These are phyloP conservation scores for Saiga tatarica DNA, from an alignment of 2,113 vertebrate genomes.

Conservation along the genomic window DNA sequence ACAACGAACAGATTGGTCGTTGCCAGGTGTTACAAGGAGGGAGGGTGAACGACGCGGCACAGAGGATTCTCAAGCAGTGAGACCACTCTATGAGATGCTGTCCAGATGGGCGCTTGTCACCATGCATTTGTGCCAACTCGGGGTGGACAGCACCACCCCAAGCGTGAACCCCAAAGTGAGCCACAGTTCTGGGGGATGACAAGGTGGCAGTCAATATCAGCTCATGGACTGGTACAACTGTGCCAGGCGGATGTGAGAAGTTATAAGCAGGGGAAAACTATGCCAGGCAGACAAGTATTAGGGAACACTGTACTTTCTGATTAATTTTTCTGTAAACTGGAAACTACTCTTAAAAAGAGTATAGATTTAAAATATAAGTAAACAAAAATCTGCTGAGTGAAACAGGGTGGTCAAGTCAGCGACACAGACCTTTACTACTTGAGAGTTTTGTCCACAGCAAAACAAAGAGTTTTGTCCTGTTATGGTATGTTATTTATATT, in stretches of 20 bases:
- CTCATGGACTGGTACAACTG: too few relatives aligned
- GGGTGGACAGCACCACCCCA: not conserved
- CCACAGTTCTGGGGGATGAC: not conserved
- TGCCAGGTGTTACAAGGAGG: not conserved
- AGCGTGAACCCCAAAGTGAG: not conserved
- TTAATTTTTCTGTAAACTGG: not conserved
- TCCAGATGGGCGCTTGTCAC: not conserved
- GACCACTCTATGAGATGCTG: not conserved
- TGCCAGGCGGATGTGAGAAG: not conserved
- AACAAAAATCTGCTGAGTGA: not conserved
- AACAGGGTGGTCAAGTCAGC: accelerated
- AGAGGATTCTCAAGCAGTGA: not conserved
- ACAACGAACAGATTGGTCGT: not conserved
- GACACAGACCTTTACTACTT: not conserved
- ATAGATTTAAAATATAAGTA: not conserved
- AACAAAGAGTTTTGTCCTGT: too few relatives aligned
- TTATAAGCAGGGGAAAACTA: not conserved
- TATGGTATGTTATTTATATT: not conserved
- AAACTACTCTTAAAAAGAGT: not conserved
- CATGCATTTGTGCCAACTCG: not conserved
- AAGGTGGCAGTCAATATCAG: not conserved
- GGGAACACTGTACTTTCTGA: not conserved
- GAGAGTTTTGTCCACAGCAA: not conserved
- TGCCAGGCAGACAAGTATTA: not conserved
- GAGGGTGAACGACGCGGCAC: not conserved